Evolutionary conservation across 1,140 invertebrate genomes (phyloP).

Genomic region (Drosophila obscura): DNA sequence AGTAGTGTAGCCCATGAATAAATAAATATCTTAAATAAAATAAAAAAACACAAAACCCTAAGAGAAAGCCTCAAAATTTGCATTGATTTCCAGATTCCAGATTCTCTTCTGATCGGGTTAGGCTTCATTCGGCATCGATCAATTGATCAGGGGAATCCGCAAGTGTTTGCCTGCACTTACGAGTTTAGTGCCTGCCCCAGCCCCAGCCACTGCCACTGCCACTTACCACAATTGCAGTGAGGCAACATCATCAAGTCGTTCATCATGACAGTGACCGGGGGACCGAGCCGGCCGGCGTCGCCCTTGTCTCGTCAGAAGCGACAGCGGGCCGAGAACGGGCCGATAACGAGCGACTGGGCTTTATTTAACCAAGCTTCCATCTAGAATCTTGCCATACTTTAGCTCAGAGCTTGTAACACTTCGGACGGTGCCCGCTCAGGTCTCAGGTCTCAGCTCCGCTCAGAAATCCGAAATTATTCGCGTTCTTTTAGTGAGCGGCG

Average conservation of each 20-base stretch:
- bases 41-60: conserved; percentile 15
- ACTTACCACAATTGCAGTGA: conserved; percentile 26
- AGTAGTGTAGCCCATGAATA: conserved; percentile 29
- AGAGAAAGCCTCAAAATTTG: conserved; percentile 54
- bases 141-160: conserved; percentile 20
- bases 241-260: conserved; percentile 12
- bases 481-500: conserved; percentile 54
- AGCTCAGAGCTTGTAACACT: conserved; percentile 65
- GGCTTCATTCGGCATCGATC: conserved; percentile 21
- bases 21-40: conserved; percentile 44
- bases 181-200: not conserved
- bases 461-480: conserved; percentile 29
- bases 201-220: conserved; percentile 34
- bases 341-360: conserved; percentile 24
- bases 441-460: conserved; percentile 18
- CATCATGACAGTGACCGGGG: conserved; percentile 60
- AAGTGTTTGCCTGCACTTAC: conserved; percentile 69
- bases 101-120: conserved; percentile 1
- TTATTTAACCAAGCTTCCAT: conserved; percentile 77
- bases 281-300: conserved; percentile 17
- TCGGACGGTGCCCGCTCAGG: conserved; percentile 47
- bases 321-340: conserved; percentile 2
- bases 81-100: not conserved
- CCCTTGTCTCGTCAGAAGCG: conserved; percentile 5
- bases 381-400: conserved; percentile 71